These are phyloP conservation scores for Crematogaster levior DNA, from an alignment of 2,888 invertebrate genomes.

Conservation along the genomic window DNA sequence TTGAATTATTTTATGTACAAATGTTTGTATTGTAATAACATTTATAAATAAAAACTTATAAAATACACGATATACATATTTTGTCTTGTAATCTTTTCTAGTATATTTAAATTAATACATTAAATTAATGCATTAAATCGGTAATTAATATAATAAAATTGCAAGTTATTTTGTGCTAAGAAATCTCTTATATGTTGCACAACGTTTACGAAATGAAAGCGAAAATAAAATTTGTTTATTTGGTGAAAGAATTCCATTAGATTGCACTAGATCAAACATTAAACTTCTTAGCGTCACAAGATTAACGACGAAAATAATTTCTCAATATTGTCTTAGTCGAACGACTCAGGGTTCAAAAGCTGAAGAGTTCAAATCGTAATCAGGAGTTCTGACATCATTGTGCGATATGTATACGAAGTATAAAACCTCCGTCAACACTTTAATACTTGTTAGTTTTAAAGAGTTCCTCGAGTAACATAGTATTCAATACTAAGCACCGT, in stretches of 20 bases:
- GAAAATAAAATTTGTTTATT: constrained; percentile 7
- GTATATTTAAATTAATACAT: background rate
- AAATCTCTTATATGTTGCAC: background rate
- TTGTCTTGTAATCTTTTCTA: background rate
- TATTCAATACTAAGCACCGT: background rate
- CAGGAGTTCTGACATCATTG: constrained; percentile 79
- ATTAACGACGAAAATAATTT: constrained; percentile 61
- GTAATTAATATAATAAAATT: too few relatives aligned
- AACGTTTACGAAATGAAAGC: background rate
- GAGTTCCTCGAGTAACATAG: constrained; percentile 23
- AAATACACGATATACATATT: too few relatives aligned
- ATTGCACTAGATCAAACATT: background rate
- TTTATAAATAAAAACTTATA: constrained; percentile 15
- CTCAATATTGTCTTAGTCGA: constrained; percentile 67
- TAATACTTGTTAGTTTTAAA: constrained; percentile 69
- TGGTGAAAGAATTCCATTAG: background rate
- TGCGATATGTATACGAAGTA: constrained; percentile 77
- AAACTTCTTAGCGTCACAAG: background rate
- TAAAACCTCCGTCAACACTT: constrained; percentile 76
- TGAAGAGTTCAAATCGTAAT: constrained; percentile 81
- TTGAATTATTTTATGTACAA: background rate
- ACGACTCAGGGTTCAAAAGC: constrained; percentile 73
- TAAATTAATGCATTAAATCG: background rate
- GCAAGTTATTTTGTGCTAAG: too few relatives aligned
- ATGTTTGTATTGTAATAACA: background rate